Evolutionary conservation across 2,113 vertebrate species (phyloP).

Genomic region (Myiopsitta monachus): DNA sequence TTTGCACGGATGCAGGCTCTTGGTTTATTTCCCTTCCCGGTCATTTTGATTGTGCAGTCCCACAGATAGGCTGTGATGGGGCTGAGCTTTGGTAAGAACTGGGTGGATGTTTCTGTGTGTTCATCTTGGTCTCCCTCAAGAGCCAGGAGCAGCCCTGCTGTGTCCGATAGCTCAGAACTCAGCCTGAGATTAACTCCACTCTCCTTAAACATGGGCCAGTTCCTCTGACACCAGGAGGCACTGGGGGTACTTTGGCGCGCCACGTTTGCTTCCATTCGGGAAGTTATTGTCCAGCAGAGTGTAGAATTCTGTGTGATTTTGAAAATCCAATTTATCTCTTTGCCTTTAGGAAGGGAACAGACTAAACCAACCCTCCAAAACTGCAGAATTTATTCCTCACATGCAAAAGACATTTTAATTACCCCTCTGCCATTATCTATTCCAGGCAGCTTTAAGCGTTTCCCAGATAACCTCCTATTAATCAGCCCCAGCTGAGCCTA

Average conservation of each 20-base stretch:
- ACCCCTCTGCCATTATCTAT: slow-evolving; percentile 77
- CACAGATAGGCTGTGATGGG: neutral
- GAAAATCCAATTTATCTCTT: slow-evolving; percentile 41
- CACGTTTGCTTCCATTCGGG: neutral
- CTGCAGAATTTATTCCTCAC: slow-evolving; percentile 59
- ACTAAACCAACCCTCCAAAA: slow-evolving; percentile 56
- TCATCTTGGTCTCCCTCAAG: neutral
- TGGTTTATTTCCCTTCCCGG: neutral
- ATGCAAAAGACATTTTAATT: slow-evolving; percentile 78
- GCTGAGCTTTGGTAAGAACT: neutral
- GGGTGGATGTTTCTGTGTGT: neutral
- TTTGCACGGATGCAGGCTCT: neutral
- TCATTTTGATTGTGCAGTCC: neutral
- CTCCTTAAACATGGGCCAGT: neutral
- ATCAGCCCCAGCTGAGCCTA: slow-evolving; percentile 77
- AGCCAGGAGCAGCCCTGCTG: neutral
- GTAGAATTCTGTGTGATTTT: neutral
- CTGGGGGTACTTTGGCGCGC: neutral
- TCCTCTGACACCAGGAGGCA: neutral
- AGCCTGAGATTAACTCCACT: neutral
- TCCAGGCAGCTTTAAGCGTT: slow-evolving; percentile 74
- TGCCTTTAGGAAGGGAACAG: slow-evolving; percentile 51
- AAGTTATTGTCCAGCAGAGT: neutral
- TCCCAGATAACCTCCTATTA: slow-evolving; percentile 79
- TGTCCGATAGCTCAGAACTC: neutral